Conservation (phyloP, 2,797 vertebrate species). For the Crax fasciolata region DNA sequence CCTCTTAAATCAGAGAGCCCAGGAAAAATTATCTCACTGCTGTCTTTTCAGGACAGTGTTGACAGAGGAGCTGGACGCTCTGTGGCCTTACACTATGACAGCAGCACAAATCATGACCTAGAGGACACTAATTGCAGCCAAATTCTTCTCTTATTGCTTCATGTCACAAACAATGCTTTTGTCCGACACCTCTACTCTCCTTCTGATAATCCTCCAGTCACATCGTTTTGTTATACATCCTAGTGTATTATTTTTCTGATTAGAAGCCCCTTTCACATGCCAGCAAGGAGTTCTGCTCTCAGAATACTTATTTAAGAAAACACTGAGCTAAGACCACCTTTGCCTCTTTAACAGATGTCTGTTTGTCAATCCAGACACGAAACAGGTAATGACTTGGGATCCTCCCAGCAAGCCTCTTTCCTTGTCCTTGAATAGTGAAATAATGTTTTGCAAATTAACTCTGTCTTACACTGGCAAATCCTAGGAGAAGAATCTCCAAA, state of each 20-base stretch:
- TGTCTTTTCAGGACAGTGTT: background rate
- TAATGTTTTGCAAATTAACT: constrained; percentile 29
- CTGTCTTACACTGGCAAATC: background rate
- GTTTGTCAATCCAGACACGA: background rate
- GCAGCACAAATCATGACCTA: constrained; percentile 4
- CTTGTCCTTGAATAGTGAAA: background rate
- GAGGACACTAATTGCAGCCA: background rate
- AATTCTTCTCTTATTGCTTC: constrained; percentile 21
- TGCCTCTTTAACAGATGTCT: background rate
- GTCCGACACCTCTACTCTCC: background rate
- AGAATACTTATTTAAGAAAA: background rate
- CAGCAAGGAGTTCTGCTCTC: background rate
- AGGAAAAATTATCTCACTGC: background rate
- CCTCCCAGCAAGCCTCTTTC: background rate
- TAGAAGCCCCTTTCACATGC: background rate
- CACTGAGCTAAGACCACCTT: background rate
- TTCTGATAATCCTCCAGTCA: background rate
- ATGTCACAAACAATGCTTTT: background rate
- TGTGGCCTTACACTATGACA: background rate
- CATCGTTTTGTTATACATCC: background rate
- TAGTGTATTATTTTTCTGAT: background rate
- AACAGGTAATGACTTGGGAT: constrained; percentile 17
- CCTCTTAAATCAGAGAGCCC: background rate
- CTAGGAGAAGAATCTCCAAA: background rate
- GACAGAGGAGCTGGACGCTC: background rate